phyloP scores from a whole-genome alignment of 2,888 invertebrate species.

The Stenolophus ochropezus region DNA sequence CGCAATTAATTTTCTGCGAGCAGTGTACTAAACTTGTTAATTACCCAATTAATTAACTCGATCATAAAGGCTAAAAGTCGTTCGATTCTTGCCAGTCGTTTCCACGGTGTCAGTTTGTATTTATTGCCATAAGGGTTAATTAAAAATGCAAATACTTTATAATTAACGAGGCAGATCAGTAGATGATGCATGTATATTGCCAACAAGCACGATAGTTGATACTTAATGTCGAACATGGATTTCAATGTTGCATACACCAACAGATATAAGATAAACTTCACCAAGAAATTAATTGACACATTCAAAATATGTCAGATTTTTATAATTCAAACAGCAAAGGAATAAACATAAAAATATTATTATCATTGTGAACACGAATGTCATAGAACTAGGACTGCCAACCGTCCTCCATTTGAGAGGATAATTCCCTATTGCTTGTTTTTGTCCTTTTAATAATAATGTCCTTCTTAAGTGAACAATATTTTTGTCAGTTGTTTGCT shows the following conservation, averaged over 20 bases:
- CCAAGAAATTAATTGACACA: background rate
- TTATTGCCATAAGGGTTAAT: constrained; percentile 40
- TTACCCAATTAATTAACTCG: constrained; percentile 27
- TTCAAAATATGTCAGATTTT: background rate
- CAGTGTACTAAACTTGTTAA: background rate
- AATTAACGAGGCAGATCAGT: constrained; percentile 50
- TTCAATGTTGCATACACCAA: background rate
- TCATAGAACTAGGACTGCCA: too few relatives aligned
- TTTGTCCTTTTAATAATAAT: too few relatives aligned
- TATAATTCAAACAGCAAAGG: background rate
- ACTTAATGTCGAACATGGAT: constrained; percentile 29
- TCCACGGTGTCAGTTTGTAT: constrained; percentile 28
- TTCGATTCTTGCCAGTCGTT: background rate
- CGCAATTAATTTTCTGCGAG: constrained; percentile 1
- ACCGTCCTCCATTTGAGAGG: too few relatives aligned
- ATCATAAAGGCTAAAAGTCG: constrained; percentile 26
- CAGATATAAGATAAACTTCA: background rate
- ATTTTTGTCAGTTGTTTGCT: too few relatives aligned
- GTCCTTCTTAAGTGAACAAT: too few relatives aligned
- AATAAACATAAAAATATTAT: too few relatives aligned
- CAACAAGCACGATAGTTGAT: constrained; percentile 25
- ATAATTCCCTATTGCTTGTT: too few relatives aligned
- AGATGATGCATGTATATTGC: constrained; percentile 42
- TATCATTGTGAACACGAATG: too few relatives aligned
- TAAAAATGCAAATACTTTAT: constrained; percentile 54